phyloP scores from a whole-genome alignment of 37 sponge, comb jelly and placozoan species.

The Aphrocallistes beatrix region DNA sequence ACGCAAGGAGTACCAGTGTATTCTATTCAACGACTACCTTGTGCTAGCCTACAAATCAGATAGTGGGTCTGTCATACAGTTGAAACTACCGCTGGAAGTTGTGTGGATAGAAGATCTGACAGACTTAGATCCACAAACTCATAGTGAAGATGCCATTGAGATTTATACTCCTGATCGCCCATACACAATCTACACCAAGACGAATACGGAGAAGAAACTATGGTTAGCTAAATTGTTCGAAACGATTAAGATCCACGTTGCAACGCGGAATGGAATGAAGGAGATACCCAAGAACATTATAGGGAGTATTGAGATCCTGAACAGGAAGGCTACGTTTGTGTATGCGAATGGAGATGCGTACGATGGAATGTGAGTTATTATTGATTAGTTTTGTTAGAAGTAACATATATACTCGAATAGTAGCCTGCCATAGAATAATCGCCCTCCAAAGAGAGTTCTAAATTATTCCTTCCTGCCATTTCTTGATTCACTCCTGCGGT shows the following conservation, averaged over 20 bases:
- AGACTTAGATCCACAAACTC: slow-evolving; percentile 74
- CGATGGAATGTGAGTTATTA: slow-evolving; percentile 34
- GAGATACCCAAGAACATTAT: background rate
- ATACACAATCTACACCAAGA: slow-evolving; percentile 67
- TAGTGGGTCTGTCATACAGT: slow-evolving; percentile 53
- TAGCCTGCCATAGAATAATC: no score
- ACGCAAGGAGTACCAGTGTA: slow-evolving; percentile 70
- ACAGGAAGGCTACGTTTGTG: slow-evolving; percentile 31
- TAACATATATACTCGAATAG: no score
- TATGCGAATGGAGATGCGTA: slow-evolving; percentile 51
- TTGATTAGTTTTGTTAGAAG: no score
- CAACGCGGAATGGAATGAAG: background rate
- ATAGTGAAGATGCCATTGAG: slow-evolving; percentile 69
- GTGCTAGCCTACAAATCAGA: slow-evolving; percentile 74
- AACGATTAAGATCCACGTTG: slow-evolving; percentile 39
- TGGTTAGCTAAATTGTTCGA: slow-evolving; percentile 64
- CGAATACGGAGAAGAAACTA: slow-evolving; percentile 66
- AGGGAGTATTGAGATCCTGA: background rate
- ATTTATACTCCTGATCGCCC: slow-evolving; percentile 80
- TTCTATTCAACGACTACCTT: slow-evolving; percentile 77
- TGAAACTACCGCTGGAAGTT: slow-evolving; percentile 58
- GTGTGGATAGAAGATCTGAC: slow-evolving; percentile 81
- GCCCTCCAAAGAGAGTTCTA: no score
- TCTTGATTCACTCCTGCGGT: no score
- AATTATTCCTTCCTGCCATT: no score